Evolutionary conservation across 2,113 vertebrate species (phyloP), one percentile per base, ranked within the genome.

Genomic region (Drymodes brunneopygia): DNA sequence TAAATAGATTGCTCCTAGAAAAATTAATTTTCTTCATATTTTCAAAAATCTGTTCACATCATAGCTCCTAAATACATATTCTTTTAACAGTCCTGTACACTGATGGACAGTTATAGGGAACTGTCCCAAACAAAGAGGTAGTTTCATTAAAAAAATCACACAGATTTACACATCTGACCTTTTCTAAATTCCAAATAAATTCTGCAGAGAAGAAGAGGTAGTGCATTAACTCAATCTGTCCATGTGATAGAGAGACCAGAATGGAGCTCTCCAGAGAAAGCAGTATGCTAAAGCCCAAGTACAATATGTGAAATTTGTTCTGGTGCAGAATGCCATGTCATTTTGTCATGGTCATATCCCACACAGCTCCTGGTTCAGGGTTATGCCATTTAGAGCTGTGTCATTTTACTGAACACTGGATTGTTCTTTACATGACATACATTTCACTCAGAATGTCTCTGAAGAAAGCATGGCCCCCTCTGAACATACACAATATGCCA

Each of bases 111-210:
- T 58, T 83, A 56, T 0, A 81, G 54, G 29, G 42, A 95, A 70
- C 35, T 51, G 38, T 64, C 86, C 62, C 48, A 93, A 92, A 90
- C 44, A 71, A 73, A 92, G 75, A 82, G 28, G 51, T 53, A 72
- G n/a, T 60, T 95, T 78, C 75, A 86, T 78, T 66, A 86, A 70
- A 92, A 33, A 71, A 64, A 90, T 70, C 80, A 84, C 53, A 73
- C 9, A 94, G 81, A 77, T 91, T 91, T 90, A 85, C 74, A 25
- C 58, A 75, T 38, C 29, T 84, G 75, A 89, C 64, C 67, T 92
- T 90, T 94, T 71, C 62, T 56, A 86, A 90, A 81, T 92, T 88
- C 47, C 66, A 94, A 77, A 73, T 57, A 51, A 92, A 85, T 86
- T 81, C 47, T 36, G 25, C n/a, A 44, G 50, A 78, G 27, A 14